Evolutionary conservation across 2,888 invertebrate species (phyloP).

Genomic region (Ochropacha duplaris): DNA sequence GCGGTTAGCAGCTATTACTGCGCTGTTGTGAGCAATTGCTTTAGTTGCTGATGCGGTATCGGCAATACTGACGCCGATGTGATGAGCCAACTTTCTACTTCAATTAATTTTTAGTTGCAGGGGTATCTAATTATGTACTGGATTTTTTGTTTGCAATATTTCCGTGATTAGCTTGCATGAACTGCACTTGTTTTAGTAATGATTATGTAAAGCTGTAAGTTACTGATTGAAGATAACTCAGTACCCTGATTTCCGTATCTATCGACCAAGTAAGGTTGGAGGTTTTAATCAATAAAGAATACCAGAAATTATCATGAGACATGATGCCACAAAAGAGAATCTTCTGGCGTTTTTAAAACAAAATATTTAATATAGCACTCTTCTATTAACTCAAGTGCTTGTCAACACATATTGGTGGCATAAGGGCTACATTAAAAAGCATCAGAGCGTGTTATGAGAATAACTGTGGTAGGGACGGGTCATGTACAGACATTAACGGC

Average conservation of each 20-base stretch:
- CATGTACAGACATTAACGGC: constrained; percentile 24
- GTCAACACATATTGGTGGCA: constrained; percentile 25
- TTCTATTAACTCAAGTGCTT: constrained; percentile 18
- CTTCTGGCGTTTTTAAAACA: not conserved
- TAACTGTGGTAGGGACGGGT: constrained; percentile 22
- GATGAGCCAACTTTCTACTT: constrained; percentile 44
- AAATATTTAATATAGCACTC: constrained; percentile 13
- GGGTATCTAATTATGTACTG: constrained; percentile 18
- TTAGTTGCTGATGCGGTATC: constrained; percentile 27
- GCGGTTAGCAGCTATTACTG: constrained; percentile 61
- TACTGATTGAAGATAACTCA: too few relatives aligned
- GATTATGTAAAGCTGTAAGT: too few relatives aligned
- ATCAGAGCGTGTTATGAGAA: constrained; percentile 21
- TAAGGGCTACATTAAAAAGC: constrained; percentile 17
- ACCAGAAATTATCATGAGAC: too few relatives aligned
- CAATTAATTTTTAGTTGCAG: constrained; percentile 50
- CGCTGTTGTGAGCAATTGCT: constrained; percentile 62
- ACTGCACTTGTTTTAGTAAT: too few relatives aligned
- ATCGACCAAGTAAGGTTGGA: too few relatives aligned
- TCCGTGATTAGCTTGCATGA: too few relatives aligned
- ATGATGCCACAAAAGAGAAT: too few relatives aligned
- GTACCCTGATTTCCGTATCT: too few relatives aligned
- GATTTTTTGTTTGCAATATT: too few relatives aligned
- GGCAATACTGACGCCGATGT: constrained; percentile 21
- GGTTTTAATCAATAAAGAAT: too few relatives aligned